A percentile compares a stretch with the other conserved stretches of the same genome.
These are phyloP conservation scores for Gobius niger DNA, from an alignment of 2,113 vertebrate genomes.

Conservation along the genomic window DNA sequence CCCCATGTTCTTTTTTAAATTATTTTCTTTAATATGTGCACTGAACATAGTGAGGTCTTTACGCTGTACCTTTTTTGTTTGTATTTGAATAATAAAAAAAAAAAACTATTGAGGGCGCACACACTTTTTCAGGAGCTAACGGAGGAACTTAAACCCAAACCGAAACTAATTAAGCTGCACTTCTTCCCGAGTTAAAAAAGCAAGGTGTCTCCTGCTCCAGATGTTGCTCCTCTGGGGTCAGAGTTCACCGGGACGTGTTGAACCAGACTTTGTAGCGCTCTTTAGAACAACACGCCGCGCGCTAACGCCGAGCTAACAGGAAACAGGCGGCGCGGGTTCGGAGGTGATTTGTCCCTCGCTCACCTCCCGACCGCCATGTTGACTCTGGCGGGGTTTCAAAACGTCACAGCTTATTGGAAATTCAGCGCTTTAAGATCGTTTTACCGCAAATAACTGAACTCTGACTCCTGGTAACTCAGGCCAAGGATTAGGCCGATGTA, in stretches of 20 bases:
- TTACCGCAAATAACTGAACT: neutral
- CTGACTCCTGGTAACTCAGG: neutral
- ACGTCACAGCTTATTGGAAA: neutral
- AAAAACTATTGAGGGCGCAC: too few relatives aligned
- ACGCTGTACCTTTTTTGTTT: too few relatives aligned
- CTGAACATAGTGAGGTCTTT: too few relatives aligned
- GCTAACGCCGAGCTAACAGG: neutral
- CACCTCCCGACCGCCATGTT: neutral
- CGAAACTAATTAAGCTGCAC: too few relatives aligned
- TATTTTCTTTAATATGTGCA: too few relatives aligned
- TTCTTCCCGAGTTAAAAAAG: neutral
- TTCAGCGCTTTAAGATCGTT: neutral
- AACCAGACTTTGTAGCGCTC: neutral
- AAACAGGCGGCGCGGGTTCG: neutral
- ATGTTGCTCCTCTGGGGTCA: neutral
- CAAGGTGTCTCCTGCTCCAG: neutral
- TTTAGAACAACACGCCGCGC: conserved; percentile 1
- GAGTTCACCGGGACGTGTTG: neutral
- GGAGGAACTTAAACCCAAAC: too few relatives aligned
- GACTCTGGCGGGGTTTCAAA: neutral
- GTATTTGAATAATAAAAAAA: too few relatives aligned
- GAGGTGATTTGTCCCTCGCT: neutral
- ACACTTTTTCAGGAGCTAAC: too few relatives aligned
- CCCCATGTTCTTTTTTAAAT: too few relatives aligned
- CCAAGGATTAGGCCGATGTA: neutral